phyloP scores from a whole-genome alignment of 92 coral and sea anemone genomes.

The Pocillopora grandis region DNA sequence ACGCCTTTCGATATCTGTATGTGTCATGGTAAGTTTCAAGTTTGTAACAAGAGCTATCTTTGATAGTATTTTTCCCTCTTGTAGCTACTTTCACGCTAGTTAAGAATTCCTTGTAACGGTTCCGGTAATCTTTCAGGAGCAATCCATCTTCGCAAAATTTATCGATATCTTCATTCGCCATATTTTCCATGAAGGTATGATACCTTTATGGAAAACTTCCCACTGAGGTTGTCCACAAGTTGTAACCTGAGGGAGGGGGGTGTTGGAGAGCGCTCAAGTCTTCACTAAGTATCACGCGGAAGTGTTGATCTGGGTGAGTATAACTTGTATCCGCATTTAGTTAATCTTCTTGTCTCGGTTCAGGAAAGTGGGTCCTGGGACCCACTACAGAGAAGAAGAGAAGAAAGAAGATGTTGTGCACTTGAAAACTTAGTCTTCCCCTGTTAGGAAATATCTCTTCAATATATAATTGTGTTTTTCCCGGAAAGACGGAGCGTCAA shows the following conservation, averaged over 20 bases:
- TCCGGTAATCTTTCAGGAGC: neutral
- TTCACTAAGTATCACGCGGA: neutral
- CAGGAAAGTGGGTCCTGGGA: neutral
- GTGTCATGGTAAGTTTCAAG: neutral
- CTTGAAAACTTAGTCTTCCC: neutral
- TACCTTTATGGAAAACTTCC: neutral
- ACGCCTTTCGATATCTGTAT: neutral
- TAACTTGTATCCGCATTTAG: neutral
- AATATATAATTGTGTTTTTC: neutral
- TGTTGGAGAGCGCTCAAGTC: neutral
- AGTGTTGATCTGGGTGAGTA: neutral
- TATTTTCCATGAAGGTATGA: neutral
- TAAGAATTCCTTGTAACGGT: neutral
- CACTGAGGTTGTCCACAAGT: neutral
- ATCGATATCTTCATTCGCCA: neutral
- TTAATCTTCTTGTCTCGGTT: neutral
- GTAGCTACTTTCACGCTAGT: neutral
- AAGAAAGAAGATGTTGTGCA: neutral
- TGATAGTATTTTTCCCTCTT: neutral
- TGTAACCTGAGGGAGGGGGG: neutral
- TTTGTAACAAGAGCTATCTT: neutral
- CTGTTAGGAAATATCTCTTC: neutral
- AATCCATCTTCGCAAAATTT: neutral
- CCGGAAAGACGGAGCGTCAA: neutral
- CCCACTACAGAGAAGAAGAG: neutral